Evolutionary conservation across 2,888 invertebrate species (phyloP), one percentile per base, ranked within the genome.

Genomic region (Acronicta psi): DNA sequence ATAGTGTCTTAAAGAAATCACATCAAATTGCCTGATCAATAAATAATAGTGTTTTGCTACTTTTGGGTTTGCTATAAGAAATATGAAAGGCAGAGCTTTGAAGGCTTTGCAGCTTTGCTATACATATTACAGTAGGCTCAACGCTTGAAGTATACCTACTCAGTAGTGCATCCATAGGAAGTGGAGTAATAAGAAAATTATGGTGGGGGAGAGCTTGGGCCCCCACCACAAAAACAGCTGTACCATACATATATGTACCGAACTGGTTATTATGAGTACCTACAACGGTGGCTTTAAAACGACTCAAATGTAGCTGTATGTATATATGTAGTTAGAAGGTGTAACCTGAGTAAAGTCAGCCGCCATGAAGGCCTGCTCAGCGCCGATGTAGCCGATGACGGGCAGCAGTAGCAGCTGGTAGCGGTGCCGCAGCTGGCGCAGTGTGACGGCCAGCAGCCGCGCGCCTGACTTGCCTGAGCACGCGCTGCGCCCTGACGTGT

Each of bases 301-400:
- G n/a, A n/a, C n/a, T n/a, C n/a, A n/a, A n/a, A n/a, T n/a, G n/a
- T n/a, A n/a, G n/a, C n/a, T n/a, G n/a, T n/a, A n/a, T n/a, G n/a
- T n/a, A n/a, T n/a, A 16, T 4, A 16, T 7, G 8, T 8, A 20
- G 4, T 11, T 10, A 31, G 11, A 40, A 10, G 5, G 0, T n/a
- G n/a, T 13, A 88, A 97, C 97, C 71, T 97, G 96, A 7, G 96
- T 97, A 71, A 96, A 97, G 84, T 97, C 97, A 31, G 98, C 98
- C 0, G 97, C 97, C 81, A 98, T 95, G 84, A 98, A 99, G 0
- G 98, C 98, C 88, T 99, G 98, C 82, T 99, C 98, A 23, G 98
- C 96, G 0, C 99, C 99, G 70, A 98, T 98, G 90, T 98, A 99
- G 77, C 98, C 96, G 0, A 98, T 99, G 40, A 99, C 96, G 0